These are phyloP conservation scores for Clarias pachynema DNA, from an alignment of 2,797 vertebrate genomes.

Conservation along the genomic window DNA sequence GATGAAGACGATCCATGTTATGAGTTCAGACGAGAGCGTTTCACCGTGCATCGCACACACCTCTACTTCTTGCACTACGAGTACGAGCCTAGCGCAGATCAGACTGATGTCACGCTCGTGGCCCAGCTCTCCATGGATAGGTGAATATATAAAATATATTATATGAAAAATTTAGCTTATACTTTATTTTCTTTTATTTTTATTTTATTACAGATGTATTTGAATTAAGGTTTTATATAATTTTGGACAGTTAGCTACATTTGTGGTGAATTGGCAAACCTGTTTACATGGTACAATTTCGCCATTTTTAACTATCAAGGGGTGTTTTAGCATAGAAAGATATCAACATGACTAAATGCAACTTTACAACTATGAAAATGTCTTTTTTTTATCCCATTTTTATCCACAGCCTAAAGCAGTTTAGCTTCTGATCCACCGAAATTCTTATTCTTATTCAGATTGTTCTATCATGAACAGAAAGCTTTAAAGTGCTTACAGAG, in stretches of 20 bases:
- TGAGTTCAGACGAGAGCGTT: conserved; percentile 93
- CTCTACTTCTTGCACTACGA: conserved; percentile 96
- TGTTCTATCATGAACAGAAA: not conserved
- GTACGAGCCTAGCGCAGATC: conserved; percentile 81
- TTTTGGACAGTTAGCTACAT: not conserved
- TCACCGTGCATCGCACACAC: conserved; percentile 95
- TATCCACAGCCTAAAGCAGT: not conserved
- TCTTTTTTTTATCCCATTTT: not conserved
- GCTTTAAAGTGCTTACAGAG: not conserved
- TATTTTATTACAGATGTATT: not conserved
- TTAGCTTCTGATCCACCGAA: not conserved
- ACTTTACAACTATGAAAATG: not conserved
- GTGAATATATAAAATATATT: conserved; percentile 4
- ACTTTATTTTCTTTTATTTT: not conserved
- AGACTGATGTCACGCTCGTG: conserved; percentile 91
- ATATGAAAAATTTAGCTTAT: not conserved
- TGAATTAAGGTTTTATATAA: not conserved
- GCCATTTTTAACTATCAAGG: not conserved
- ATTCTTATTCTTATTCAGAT: no score
- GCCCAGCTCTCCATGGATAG: conserved; percentile 91
- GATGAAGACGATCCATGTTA: conserved; percentile 97
- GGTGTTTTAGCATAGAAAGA: not conserved
- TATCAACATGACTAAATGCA: not conserved
- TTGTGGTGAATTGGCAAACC: not conserved
- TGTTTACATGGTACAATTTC: not conserved